Base-by-base conservation (phyloP, 2,888 invertebrate genomes). In the Hydriomena furcata region DNA sequence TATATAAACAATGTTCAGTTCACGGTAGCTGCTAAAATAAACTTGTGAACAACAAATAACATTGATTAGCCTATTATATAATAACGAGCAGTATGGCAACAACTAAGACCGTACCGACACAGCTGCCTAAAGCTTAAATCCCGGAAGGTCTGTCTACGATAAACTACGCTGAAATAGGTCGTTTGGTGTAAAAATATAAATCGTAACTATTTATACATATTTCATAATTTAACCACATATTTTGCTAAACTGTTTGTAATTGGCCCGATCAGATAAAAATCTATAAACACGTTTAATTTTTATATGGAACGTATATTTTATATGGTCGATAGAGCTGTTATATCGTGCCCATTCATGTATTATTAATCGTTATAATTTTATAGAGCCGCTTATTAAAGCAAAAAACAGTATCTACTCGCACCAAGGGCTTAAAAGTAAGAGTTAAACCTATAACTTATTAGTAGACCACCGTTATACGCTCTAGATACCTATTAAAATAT, bases 311-410 rank as follows among this genome's bases (percentile, higher is more conserved):
- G 34, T 46, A 40, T 47, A n/a, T n/a, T n/a, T 11, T 32, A 30
- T n/a, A n/a, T n/a, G 23, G 47, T 21, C 32, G 27, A 44, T 47
- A 41, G 32, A 47, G 53, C 25, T 42, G 45, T 48, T 42, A 30
- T 34, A 48, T 43, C 45, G 36, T 31, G 47, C n/a, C 20, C 35
- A 45, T 44, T 47, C 42, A 51, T 53, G 57, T 53, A 47, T 50
- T 57, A 57, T 57, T 53, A 38, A 57, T 53, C 11, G 35, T 1
- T 23, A 49, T 57, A 45, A 51, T 53, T 44, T 46, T 53, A 52
- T 48, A n/a, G 32, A 40, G 10, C 24, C 12, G 11, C 31, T 32
- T 21, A 43, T 21, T 32, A 11, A 11, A 31, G 20, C 35, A 44
- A 47, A 50, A 44, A 45, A 27, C 0, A 1, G 24, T 38, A 34